Conservation (phyloP, 2,888 invertebrate species). For the Chrysolina haemoptera region DNA sequence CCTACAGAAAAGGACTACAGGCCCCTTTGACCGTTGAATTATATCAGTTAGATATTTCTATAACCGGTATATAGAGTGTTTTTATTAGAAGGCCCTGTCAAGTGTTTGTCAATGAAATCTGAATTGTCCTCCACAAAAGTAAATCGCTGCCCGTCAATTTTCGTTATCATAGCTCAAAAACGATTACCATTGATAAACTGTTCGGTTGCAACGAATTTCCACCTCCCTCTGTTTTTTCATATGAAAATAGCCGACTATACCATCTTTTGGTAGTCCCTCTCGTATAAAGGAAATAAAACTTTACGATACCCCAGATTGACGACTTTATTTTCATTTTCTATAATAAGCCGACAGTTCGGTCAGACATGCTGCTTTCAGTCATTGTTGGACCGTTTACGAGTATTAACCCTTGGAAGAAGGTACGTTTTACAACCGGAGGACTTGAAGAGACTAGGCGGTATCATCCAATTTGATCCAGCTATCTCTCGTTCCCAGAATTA, state of each 20-base stretch:
- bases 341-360: constrained; percentile 34
- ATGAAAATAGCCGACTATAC: neutral
- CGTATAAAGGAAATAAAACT: constrained; percentile 42
- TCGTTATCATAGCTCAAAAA: neutral
- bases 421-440: constrained; percentile 48
- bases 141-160: no score
- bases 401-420: constrained; percentile 48
- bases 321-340: constrained; percentile 48
- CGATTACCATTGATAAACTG: neutral
- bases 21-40: no score
- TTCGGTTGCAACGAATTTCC: neutral
- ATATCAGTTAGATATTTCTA: no score
- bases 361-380: constrained; percentile 40
- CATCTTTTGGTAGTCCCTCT: constrained; percentile 13
- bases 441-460: constrained; percentile 41
- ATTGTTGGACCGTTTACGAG: constrained; percentile 44
- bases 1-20: no score
- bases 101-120: no score
- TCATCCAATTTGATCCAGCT: constrained; percentile 43
- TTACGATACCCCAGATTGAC: constrained; percentile 46
- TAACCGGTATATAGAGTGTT: no score
- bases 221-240: constrained; percentile 2
- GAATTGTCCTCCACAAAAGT: no score
- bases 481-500: constrained; percentile 45
- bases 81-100: no score